Conservation (phyloP, 2,113 vertebrate genomes). For the Macquaria ambigua region DNA sequence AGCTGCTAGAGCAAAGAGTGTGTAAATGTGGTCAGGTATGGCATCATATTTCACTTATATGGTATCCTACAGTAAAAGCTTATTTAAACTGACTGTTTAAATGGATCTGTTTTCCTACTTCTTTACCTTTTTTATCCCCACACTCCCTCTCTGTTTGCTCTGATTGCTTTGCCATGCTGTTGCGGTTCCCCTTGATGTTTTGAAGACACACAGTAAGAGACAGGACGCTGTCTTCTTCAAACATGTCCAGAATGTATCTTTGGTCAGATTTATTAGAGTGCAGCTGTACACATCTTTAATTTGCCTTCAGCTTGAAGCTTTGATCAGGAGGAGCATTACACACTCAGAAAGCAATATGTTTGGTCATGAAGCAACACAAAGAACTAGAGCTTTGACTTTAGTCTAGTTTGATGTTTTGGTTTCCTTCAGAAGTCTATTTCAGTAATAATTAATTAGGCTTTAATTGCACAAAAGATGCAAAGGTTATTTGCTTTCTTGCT, state of each 20-base stretch:
- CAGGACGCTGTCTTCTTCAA: slow-evolving; percentile 46
- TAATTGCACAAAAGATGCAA: slow-evolving; percentile 9
- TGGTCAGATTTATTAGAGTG: slow-evolving; percentile 65
- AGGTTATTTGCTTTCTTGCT: not conserved
- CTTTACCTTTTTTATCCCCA: not conserved
- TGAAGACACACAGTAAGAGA: slow-evolving; percentile 29
- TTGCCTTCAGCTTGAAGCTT: slow-evolving; percentile 35
- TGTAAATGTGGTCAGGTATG: slow-evolving; percentile 18
- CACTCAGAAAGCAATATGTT: slow-evolving; percentile 8
- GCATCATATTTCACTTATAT: slow-evolving; percentile 11
- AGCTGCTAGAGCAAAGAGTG: not conserved
- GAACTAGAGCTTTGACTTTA: not conserved
- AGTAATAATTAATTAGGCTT: not conserved
- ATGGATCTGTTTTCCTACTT: slow-evolving; percentile 48
- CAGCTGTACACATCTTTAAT: slow-evolving; percentile 55
- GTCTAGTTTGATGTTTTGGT: not conserved
- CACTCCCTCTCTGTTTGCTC: slow-evolving; percentile 28
- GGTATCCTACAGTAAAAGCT: not conserved
- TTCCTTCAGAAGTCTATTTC: not conserved
- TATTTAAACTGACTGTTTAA: not conserved
- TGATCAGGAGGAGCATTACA: slow-evolving; percentile 43
- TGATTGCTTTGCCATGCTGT: slow-evolving; percentile 74
- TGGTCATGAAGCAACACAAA: slow-evolving; percentile 19
- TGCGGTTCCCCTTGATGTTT: slow-evolving; percentile 37
- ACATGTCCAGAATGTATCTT: slow-evolving; percentile 37